Evolutionary conservation across 2,797 vertebrate genomes (phyloP).

Genomic region (Holocentrus rufus): DNA sequence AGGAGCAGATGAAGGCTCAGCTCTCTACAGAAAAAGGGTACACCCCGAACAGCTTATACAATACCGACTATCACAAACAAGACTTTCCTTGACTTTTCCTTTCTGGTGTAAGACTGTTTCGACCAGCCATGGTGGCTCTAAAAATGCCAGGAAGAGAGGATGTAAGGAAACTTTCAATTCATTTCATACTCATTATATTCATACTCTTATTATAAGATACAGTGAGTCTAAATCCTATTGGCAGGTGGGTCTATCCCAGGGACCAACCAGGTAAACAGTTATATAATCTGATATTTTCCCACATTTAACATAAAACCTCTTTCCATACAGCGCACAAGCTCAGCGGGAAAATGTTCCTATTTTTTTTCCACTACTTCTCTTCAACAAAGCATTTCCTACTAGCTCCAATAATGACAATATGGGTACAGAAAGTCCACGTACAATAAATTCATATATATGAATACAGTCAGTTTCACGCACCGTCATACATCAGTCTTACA

Average conservation of each 20-base stretch:
- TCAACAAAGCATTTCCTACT: constrained; percentile 38
- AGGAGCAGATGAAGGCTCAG: constrained; percentile 26
- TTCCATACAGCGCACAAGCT: constrained; percentile 18
- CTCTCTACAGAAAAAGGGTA: constrained; percentile 27
- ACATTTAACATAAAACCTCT: background rate
- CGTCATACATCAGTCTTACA: constrained; percentile 34
- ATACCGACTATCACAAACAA: constrained; percentile 25
- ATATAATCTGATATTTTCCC: constrained; percentile 18
- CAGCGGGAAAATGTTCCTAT: constrained; percentile 3
- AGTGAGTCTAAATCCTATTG: constrained; percentile 37
- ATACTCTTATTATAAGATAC: constrained; percentile 52
- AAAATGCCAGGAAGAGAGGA: constrained; percentile 21
- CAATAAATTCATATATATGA: constrained; percentile 61
- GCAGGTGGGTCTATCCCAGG: constrained; percentile 24
- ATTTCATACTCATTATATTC: constrained; percentile 11
- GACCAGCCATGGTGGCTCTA: constrained; percentile 46
- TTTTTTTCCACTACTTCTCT: constrained; percentile 16
- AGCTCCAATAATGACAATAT: constrained; percentile 42
- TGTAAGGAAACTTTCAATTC: background rate
- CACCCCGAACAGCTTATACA: constrained; percentile 19
- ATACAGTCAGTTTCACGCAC: constrained; percentile 49
- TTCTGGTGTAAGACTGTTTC: constrained; percentile 18
- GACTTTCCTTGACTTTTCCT: constrained; percentile 27
- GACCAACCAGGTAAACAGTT: constrained; percentile 27
- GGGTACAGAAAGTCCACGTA: constrained; percentile 49